Base-by-base conservation (phyloP, 1,140 invertebrate species). In the Papilio xuthus region DNA sequence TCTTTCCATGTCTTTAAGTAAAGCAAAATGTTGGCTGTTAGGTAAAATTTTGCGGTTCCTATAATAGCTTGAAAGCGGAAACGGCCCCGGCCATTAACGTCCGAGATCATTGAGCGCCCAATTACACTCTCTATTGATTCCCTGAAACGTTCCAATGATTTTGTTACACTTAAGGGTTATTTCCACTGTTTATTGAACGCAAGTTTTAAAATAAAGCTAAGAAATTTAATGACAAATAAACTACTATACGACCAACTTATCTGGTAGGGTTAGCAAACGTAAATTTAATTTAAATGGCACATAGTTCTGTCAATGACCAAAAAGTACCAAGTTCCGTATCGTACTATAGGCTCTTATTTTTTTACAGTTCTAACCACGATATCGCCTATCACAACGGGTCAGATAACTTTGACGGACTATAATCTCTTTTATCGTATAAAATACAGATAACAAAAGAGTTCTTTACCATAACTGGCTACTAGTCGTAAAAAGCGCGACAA, bases 111-210 rank as follows among this genome's bases (percentile, higher is more conserved):
- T 74, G 70, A 53, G 63, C 26, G 42, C 26, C 56, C 81, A 77
- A 85, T 85, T 85, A 84, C 80, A 56, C 77, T 81, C 75, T 81
- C 86, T 82, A 86, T 88, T 83, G 85, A 83, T 86, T 82, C 81
- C 71, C 67, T 78, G 60, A 80, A 84, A 67, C 73, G 53, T 77
- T 78, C 71, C 73, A 44, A 23, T 41, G 70, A 78, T 83, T 83
- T 78, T 78, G 75, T 80, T 77, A 77, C 3, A 56, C 60, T 63
- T 26, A 28, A 63, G 12, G 12, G 13, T 10, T 63, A 28, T 63
- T 63, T 63, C 23, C 60, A 26, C 60, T 63, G 13, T 63, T 12
- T 3, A 63, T 20, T 26, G 26, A n/a, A n/a, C 13, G 20, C 53
- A 26, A 23, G 20, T 60, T 2, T 53, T 20, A 18, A 8, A 60